Base-by-base conservation (phyloP, 2,797 vertebrate genomes). In the Lophotriccus pileatus region DNA sequence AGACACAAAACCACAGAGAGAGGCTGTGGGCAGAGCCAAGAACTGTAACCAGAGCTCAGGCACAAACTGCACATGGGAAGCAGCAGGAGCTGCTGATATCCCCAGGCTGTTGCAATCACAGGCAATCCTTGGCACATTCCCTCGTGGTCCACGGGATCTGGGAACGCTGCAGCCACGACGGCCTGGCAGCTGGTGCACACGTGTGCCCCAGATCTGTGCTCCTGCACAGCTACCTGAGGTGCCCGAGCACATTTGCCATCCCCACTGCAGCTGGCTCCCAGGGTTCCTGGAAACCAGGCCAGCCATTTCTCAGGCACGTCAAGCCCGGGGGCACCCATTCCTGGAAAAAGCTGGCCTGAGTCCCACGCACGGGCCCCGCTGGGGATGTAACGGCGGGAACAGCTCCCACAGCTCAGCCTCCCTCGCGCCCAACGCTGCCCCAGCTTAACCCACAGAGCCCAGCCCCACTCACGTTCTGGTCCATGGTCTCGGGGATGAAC, bases 401-500 rank as follows among this genome's bases (percentile, higher is more conserved):
- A 1, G 47, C 39, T 30, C 59, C 50, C 20, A 0, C 7, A 41
- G 76, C 1, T 0, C 49, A 62, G 77, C 53, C 50, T 22, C 50
- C 32, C 62, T 34, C 0, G 0, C 14, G 11, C 14, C 49, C 30
- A 37, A 5, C 0, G 0, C n/a, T 41, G 53, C 3, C 44, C 55
- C 2, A 0, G 60, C 2, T 21, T 12, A 34, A 30, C 34, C 21
- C 69, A 4, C 18, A 1, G 0, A 0, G 8, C 34, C 25, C 22
- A 21, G 76, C 37, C 41, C 62, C 41, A 24, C 98, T 98, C 97
- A 99, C 98, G 3, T 98, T 98, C 89, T 98, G 98, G 87, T 98
- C 98, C 67, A 98, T 98, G 87, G 95, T 98, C 96, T 99, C 99
- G 0, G 99, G 99, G 96, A 99, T 99, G 97, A 99, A 99, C 96